These are phyloP conservation scores for Apoderus coryli DNA, from an alignment of 2,888 invertebrate species.

Conservation along the genomic window DNA sequence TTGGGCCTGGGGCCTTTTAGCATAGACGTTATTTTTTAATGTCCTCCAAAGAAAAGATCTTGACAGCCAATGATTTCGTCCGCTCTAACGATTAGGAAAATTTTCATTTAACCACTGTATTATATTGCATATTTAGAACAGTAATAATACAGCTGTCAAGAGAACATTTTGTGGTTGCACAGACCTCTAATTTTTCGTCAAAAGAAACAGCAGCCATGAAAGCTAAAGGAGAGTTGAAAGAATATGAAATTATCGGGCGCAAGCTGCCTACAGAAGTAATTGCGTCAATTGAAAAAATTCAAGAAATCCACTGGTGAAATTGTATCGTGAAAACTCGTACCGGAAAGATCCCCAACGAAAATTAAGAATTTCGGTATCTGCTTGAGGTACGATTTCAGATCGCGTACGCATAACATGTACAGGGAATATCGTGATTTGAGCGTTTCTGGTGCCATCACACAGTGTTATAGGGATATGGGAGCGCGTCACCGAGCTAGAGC, in stretches of 20 bases:
- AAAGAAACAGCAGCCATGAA: constrained; percentile 47
- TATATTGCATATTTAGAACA: no score
- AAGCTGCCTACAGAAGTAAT: constrained; percentile 94
- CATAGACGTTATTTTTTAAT: no score
- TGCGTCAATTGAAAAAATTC: constrained; percentile 92
- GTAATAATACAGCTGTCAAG: no score
- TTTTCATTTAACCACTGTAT: no score
- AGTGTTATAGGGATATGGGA: constrained; percentile 97
- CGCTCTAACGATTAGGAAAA: no score
- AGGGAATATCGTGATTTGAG: constrained; percentile 96
- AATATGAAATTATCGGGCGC: constrained; percentile 97
- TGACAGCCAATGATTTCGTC: no score
- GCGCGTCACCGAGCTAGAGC: constrained; percentile 96
- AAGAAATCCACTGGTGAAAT: constrained; percentile 99
- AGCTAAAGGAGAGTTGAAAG: constrained; percentile 90
- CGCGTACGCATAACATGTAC: constrained; percentile 99
- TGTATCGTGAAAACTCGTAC: constrained; percentile 77
- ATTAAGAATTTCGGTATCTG: constrained; percentile 99
- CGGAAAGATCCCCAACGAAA: constrained; percentile 82
- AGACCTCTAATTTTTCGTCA: no score
- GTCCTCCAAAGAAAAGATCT: no score
- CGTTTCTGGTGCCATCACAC: constrained; percentile 92
- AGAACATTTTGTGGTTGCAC: no score
- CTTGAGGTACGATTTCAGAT: constrained; percentile 96
- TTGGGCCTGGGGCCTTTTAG: no score